These are phyloP conservation scores for Poecilia latipinna DNA, from an alignment of 2,113 vertebrate genomes.

Conservation along the genomic window DNA sequence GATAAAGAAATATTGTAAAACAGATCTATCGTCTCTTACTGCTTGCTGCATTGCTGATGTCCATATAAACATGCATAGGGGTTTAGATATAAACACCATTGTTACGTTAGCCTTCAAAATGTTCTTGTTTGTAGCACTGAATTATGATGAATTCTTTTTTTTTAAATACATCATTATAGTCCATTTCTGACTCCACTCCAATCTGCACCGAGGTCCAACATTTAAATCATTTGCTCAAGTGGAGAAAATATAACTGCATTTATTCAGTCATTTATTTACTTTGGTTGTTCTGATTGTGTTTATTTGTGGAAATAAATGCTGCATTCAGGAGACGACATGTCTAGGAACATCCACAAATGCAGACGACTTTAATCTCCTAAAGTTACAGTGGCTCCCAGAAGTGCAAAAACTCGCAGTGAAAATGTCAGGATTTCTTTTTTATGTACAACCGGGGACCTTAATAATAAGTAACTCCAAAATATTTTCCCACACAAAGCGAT, in stretches of 20 bases:
- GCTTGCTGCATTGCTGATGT: too few species aligned
- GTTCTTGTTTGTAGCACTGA: too few species aligned
- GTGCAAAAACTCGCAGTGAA: not conserved
- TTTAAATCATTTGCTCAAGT: too few species aligned
- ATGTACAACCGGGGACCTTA: not conserved
- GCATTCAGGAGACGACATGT: not conserved
- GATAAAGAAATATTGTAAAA: too few species aligned
- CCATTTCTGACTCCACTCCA: too few species aligned
- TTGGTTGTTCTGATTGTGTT: not conserved
- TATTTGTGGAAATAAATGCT: constrained; percentile 5
- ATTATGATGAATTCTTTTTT: too few species aligned
- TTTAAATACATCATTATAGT: not conserved
- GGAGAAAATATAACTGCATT: too few species aligned
- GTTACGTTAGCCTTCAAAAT: too few species aligned
- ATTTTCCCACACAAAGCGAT: not conserved
- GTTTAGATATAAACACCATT: too few species aligned
- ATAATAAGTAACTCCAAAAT: not conserved
- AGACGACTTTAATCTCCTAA: constrained; percentile 9
- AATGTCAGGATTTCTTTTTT: not conserved
- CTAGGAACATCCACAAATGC: not conserved
- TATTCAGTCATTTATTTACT: not conserved
- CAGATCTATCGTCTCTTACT: too few species aligned
- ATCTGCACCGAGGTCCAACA: too few species aligned
- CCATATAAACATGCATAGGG: too few species aligned
- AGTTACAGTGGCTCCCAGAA: not conserved